Percentiles rank a stretch among this genome's conserved stretches.
phyloP scores from a whole-genome alignment of 2,113 vertebrate species.

The Bungarus multicinctus region DNA sequence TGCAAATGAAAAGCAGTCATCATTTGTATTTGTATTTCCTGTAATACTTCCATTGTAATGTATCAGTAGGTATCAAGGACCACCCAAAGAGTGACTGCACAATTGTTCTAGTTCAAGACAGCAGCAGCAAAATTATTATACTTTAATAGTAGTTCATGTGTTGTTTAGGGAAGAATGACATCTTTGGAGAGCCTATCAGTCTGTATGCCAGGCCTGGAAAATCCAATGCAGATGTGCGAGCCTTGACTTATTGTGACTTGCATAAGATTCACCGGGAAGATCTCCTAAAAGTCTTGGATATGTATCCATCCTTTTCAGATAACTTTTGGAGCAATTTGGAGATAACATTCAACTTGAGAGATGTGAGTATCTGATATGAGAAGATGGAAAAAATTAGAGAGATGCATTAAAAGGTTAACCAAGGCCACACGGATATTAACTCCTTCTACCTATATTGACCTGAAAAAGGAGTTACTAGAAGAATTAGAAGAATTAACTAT shows the following conservation, averaged over 20 bases:
- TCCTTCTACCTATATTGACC: background rate
- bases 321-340: slow-evolving; percentile 95
- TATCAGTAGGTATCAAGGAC: background rate
- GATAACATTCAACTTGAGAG: slow-evolving; percentile 95
- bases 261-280: slow-evolving; percentile 95
- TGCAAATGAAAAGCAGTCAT: background rate
- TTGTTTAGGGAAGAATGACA: slow-evolving; percentile 90
- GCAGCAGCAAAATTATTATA: background rate
- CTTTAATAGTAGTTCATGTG: slow-evolving; percentile 21
- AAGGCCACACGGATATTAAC: background rate
- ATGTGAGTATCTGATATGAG: slow-evolving; percentile 78
- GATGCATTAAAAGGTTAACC: background rate
- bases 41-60: background rate
- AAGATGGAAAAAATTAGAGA: background rate
- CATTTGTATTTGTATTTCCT: background rate
- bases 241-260: slow-evolving; percentile 95
- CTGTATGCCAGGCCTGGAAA: slow-evolving; percentile 87
- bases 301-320: slow-evolving; percentile 94
- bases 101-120: background rate
- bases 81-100: background rate
- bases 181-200: slow-evolving; percentile 93
- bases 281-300: slow-evolving; percentile 93
- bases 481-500: background rate
- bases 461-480: background rate
- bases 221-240: slow-evolving; percentile 89